phyloP scores from a whole-genome alignment of 2,113 vertebrate genomes.

The Syrmaticus mikado region DNA sequence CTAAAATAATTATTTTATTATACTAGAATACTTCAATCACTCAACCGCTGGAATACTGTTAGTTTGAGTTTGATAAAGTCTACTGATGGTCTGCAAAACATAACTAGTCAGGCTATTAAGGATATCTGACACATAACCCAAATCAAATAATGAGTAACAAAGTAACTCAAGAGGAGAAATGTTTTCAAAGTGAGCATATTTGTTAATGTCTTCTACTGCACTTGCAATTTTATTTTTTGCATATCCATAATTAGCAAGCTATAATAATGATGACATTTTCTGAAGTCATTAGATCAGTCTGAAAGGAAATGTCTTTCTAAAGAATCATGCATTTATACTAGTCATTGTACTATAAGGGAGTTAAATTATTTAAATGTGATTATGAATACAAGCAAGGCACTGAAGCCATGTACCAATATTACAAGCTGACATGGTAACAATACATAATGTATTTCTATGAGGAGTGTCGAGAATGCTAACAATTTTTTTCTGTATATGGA shows the following conservation, averaged over 20 bases:
- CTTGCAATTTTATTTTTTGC: neutral
- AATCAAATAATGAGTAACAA: conserved; percentile 5
- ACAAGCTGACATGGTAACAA: conserved; percentile 32
- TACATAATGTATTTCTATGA: conserved; percentile 28
- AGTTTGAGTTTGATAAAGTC: neutral
- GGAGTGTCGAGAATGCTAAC: conserved; percentile 1
- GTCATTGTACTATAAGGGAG: conserved; percentile 27
- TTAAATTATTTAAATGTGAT: conserved; percentile 75
- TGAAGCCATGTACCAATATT: conserved; percentile 37
- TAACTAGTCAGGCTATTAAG: neutral
- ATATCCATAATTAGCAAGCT: conserved; percentile 33
- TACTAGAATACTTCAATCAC: neutral
- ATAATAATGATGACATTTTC: conserved; percentile 43
- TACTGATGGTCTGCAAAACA: neutral
- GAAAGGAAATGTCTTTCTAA: conserved; percentile 29
- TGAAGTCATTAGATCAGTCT: conserved; percentile 46
- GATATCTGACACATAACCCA: neutral
- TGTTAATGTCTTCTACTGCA: neutral
- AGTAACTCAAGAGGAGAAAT: neutral
- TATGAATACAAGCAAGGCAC: conserved; percentile 64
- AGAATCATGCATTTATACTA: conserved; percentile 41
- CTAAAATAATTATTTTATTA: neutral
- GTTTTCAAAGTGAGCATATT: neutral
- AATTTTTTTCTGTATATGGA: neutral
- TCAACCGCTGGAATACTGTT: neutral